Conservation (phyloP, 2,888 invertebrate species). For the Phoronis australis region DNA sequence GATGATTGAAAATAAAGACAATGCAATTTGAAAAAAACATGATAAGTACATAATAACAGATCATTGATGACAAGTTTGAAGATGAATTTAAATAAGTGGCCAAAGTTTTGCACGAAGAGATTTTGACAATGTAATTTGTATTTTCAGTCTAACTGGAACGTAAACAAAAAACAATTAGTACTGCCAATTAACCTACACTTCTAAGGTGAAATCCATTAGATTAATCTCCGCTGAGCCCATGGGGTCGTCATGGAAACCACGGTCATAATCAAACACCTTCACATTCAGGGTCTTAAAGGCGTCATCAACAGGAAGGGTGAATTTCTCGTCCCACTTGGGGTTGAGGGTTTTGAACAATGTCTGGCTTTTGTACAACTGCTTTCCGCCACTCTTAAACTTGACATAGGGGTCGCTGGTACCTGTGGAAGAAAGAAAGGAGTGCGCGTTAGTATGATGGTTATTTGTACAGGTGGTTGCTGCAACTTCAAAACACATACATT, state of each 20-base stretch:
- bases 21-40: too few species aligned
- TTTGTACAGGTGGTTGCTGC: too few species aligned
- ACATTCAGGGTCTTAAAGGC: slow-evolving; percentile 37
- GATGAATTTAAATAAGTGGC: too few species aligned
- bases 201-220: slow-evolving; percentile 75
- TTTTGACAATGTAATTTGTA: too few species aligned
- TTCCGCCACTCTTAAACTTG: slow-evolving; percentile 84
- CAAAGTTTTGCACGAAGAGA: too few species aligned
- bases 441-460: neutral
- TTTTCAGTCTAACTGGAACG: too few species aligned
- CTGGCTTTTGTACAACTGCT: slow-evolving; percentile 85
- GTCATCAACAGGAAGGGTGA: slow-evolving; percentile 65
- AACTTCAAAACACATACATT: too few species aligned
- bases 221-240: slow-evolving; percentile 89
- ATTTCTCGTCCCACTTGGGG: slow-evolving; percentile 97
- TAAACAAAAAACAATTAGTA: too few species aligned
- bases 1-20: too few species aligned
- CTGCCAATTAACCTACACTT: slow-evolving; percentile 52
- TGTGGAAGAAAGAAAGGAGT: slow-evolving; percentile 21
- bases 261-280: slow-evolving; percentile 90
- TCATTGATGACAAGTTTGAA: too few species aligned
- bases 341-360: slow-evolving; percentile 91
- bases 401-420: slow-evolving; percentile 97
- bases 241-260: slow-evolving; percentile 91
- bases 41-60: too few species aligned